Conservation (phyloP, 2,113 vertebrate species). For the Vimba vimba region DNA sequence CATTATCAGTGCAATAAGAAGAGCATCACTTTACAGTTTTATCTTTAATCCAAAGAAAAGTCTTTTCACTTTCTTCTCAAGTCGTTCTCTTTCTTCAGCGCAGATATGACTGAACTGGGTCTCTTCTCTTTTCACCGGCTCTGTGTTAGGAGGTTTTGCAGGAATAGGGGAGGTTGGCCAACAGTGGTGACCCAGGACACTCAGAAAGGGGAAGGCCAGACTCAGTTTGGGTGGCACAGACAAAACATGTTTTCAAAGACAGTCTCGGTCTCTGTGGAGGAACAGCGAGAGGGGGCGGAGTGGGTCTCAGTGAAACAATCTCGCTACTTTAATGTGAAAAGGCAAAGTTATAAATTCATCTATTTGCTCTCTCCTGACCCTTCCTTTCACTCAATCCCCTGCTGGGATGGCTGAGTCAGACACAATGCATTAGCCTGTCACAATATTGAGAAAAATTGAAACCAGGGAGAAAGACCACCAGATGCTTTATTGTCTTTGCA, state of each 20-base stretch:
- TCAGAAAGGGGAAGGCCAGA: constrained; percentile 64
- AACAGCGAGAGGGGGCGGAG: constrained; percentile 75
- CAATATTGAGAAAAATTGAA: constrained; percentile 93
- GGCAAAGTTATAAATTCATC: constrained; percentile 99
- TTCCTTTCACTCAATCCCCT: constrained; percentile 82
- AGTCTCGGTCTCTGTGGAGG: constrained; percentile 83
- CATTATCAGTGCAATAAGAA: background rate
- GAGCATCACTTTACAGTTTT: background rate
- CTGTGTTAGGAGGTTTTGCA: constrained; percentile 60
- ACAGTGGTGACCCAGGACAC: constrained; percentile 57
- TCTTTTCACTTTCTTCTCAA: background rate
- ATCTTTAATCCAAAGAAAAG: background rate
- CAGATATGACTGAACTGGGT: constrained; percentile 39
- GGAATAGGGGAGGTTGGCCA: constrained; percentile 57
- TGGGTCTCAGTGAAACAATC: constrained; percentile 81
- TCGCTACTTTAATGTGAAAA: constrained; percentile 84
- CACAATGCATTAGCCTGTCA: constrained; percentile 97
- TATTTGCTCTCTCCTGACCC: constrained; percentile 98
- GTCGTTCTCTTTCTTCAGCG: constrained; percentile 14
- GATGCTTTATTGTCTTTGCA: constrained; percentile 98
- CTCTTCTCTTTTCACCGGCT: constrained; percentile 48
- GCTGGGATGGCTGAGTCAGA: constrained; percentile 84
- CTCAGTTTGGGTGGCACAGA: constrained; percentile 84
- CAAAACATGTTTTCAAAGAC: constrained; percentile 77
- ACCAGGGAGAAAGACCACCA: constrained; percentile 92